A percentile compares a stretch with the other conserved stretches of the same genome.
Evolutionary conservation across 2,113 vertebrate species (phyloP).

Genomic region (Melanerpes formicivorus): DNA sequence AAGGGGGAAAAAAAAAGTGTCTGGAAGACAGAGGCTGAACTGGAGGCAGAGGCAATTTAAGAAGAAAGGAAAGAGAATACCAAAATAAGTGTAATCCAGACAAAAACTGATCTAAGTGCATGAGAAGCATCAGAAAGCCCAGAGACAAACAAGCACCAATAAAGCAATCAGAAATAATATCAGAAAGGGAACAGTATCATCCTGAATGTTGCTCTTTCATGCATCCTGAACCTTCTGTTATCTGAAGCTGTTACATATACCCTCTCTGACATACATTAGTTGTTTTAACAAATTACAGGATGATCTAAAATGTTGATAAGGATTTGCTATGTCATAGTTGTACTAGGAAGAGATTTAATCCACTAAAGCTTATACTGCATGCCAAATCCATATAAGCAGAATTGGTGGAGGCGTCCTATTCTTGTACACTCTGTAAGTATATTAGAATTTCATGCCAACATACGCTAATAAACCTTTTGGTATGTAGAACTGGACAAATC

Average conservation of each 20-base stretch:
- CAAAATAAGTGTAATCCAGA: neutral
- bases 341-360: neutral
- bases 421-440: neutral
- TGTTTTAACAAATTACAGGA: slow-evolving; percentile 17
- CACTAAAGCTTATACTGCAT: neutral
- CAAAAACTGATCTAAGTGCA: neutral
- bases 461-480: neutral
- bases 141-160: neutral
- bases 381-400: neutral
- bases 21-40: neutral
- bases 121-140: neutral
- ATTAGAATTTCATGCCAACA: neutral
- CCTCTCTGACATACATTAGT: neutral
- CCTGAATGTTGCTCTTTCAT: neutral
- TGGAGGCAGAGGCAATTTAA: neutral
- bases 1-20: neutral
- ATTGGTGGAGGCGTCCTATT: neutral
- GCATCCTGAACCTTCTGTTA: neutral
- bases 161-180: neutral
- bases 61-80: neutral
- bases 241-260: neutral
- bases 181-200: neutral
- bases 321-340: neutral
- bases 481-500: neutral
- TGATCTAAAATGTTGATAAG: slow-evolving; percentile 6